These are phyloP conservation scores for Synanceia verrucosa DNA, from an alignment of 2,797 vertebrate genomes.

Conservation along the genomic window DNA sequence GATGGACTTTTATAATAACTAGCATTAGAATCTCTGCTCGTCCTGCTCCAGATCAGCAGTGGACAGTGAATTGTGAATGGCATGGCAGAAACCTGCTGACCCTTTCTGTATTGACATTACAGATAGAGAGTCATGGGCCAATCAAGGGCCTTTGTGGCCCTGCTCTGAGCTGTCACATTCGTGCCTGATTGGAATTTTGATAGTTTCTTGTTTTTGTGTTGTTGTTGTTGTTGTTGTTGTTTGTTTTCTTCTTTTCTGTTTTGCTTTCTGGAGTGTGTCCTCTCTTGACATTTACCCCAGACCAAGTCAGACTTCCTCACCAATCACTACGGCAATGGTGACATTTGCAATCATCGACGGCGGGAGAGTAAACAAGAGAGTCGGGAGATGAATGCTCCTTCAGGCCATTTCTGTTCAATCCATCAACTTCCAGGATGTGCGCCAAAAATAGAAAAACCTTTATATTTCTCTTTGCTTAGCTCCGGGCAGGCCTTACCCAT, in stretches of 20 bases:
- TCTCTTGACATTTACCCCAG: conserved; percentile 51
- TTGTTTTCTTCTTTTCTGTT: not conserved
- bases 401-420: conserved; percentile 50
- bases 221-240: conserved; percentile 39
- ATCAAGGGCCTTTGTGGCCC: conserved; percentile 35
- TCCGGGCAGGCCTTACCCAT: conserved; percentile 22
- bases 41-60: conserved; percentile 26
- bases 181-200: conserved; percentile 79
- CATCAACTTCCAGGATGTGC: conserved; percentile 60
- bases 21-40: conserved; percentile 18
- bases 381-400: conserved; percentile 27
- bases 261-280: conserved; percentile 23
- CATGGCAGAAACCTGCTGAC: conserved; percentile 42
- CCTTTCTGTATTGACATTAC: conserved; percentile 42
- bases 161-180: conserved; percentile 66
- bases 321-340: conserved; percentile 23
- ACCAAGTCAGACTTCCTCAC: conserved; percentile 20
- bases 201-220: conserved; percentile 35
- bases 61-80: conserved; percentile 47
- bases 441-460: conserved; percentile 49
- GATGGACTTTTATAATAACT: conserved; percentile 23
- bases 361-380: conserved; percentile 32
- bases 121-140: conserved; percentile 39
- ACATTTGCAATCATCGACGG: conserved; percentile 44
- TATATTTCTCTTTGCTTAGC: conserved; percentile 23